Percentiles rank a stretch among this genome's conserved stretches.
Evolutionary conservation across 2,113 vertebrate genomes (phyloP).

Genomic region (Manacus vitellinus): DNA sequence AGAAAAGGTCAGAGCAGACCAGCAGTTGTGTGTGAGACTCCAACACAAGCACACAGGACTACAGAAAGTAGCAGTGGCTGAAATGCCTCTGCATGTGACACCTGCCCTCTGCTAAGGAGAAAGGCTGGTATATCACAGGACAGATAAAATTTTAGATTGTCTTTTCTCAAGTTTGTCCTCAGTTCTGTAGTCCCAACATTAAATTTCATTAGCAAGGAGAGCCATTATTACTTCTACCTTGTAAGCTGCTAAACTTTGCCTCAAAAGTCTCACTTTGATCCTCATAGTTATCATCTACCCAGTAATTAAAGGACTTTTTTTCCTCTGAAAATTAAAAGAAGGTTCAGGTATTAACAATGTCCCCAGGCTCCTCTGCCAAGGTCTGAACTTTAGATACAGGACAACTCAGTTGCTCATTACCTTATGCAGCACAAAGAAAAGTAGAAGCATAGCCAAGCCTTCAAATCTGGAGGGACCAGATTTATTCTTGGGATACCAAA

Average conservation of each 20-base stretch:
- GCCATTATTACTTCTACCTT: not conserved
- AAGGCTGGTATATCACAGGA: not conserved
- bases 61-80: not conserved
- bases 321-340: not conserved
- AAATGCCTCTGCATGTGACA: accelerated
- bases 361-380: not conserved
- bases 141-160: not conserved
- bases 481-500: not conserved
- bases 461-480: not conserved
- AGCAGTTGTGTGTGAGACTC: not conserved
- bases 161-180: not conserved
- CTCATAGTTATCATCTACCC: not conserved
- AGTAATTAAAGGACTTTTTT: not conserved
- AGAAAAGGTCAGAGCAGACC: not conserved
- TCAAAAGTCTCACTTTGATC: not conserved
- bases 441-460: not conserved
- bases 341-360: not conserved
- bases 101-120: not conserved
- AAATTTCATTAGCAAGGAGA: not conserved
- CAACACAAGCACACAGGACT: not conserved
- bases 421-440: not conserved
- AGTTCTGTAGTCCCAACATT: not conserved
- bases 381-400: not conserved
- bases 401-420: not conserved
- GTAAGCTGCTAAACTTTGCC: not conserved